Conservation (phyloP, 2,888 invertebrate species). For the Cerceris rybyensis region DNA sequence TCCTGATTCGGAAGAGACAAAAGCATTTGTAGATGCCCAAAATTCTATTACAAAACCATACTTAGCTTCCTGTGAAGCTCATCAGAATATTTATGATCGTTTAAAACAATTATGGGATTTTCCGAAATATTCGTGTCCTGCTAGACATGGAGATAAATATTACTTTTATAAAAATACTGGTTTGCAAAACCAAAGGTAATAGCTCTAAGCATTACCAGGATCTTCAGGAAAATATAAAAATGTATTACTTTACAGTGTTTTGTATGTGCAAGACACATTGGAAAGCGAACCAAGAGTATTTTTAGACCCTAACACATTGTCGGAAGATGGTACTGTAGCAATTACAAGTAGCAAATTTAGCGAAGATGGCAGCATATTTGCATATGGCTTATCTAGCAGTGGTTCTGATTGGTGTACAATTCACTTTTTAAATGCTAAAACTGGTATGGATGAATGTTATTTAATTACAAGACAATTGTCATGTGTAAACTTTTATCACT, state of each 20-base stretch:
- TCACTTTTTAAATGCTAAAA: slow-evolving; percentile 89
- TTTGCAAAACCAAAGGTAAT: slow-evolving; percentile 96
- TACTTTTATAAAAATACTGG: slow-evolving; percentile 97
- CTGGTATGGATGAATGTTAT: slow-evolving; percentile 82
- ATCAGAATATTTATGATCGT: slow-evolving; percentile 88
- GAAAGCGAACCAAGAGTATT: slow-evolving; percentile 91
- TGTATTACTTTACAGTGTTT: slow-evolving; percentile 87
- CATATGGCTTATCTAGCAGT: slow-evolving; percentile 95
- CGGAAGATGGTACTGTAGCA: slow-evolving; percentile 95
- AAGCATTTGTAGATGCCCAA: slow-evolving; percentile 94
- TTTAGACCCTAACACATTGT: slow-evolving; percentile 96
- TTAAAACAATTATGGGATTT: slow-evolving; percentile 97
- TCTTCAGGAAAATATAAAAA: background rate
- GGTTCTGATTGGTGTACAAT: slow-evolving; percentile 99
- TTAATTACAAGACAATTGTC: background rate
- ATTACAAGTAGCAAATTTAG: slow-evolving; percentile 90
- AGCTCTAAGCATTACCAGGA: background rate
- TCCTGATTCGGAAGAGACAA: slow-evolving; percentile 95
- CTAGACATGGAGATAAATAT: slow-evolving; percentile 91
- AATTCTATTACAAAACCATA: slow-evolving; percentile 94
- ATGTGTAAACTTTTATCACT: background rate
- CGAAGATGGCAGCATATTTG: slow-evolving; percentile 94
- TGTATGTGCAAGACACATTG: slow-evolving; percentile 93
- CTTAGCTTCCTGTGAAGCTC: slow-evolving; percentile 89
- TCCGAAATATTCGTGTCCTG: slow-evolving; percentile 96